These are phyloP conservation scores for Tethea ocularis DNA, from an alignment of 2,888 invertebrate species.

Conservation along the genomic window DNA sequence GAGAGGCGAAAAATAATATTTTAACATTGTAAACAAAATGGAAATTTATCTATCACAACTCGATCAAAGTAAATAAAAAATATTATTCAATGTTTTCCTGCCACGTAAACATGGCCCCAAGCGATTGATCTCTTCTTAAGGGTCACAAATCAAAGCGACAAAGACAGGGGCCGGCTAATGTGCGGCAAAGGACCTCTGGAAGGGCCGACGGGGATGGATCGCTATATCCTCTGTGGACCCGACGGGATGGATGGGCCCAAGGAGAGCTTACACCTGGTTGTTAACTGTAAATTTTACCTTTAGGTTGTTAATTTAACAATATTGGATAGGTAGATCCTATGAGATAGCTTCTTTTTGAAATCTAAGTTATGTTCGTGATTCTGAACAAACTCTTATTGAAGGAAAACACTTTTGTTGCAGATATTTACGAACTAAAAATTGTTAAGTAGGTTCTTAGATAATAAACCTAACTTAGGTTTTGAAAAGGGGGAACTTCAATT, in stretches of 20 bases:
- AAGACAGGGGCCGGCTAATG: slow-evolving; percentile 71
- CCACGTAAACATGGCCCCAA: slow-evolving; percentile 38
- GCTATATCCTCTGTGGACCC: slow-evolving; percentile 19
- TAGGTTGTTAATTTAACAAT: background rate
- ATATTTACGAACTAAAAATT: too few relatives aligned
- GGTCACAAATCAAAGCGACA: slow-evolving; percentile 74
- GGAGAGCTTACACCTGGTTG: slow-evolving; percentile 5
- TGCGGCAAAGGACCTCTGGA: slow-evolving; percentile 46
- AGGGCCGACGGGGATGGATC: slow-evolving; percentile 35
- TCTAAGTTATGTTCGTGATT: too few relatives aligned
- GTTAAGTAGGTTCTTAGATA: too few relatives aligned
- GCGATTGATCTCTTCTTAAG: slow-evolving; percentile 67
- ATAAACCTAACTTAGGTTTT: too few relatives aligned
- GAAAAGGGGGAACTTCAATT: too few relatives aligned
- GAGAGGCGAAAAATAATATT: too few relatives aligned
- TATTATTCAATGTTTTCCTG: slow-evolving; percentile 32
- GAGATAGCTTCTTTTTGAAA: too few relatives aligned
- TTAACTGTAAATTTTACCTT: background rate
- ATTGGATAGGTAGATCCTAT: too few relatives aligned
- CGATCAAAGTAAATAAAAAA: slow-evolving; percentile 18
- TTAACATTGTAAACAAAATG: background rate
- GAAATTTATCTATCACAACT: background rate
- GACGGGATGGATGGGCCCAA: slow-evolving; percentile 19
- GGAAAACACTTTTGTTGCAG: too few relatives aligned
- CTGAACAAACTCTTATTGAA: too few relatives aligned